phyloP scores from a whole-genome alignment of 2,113 vertebrate genomes.

The Carlito syrichta region DNA sequence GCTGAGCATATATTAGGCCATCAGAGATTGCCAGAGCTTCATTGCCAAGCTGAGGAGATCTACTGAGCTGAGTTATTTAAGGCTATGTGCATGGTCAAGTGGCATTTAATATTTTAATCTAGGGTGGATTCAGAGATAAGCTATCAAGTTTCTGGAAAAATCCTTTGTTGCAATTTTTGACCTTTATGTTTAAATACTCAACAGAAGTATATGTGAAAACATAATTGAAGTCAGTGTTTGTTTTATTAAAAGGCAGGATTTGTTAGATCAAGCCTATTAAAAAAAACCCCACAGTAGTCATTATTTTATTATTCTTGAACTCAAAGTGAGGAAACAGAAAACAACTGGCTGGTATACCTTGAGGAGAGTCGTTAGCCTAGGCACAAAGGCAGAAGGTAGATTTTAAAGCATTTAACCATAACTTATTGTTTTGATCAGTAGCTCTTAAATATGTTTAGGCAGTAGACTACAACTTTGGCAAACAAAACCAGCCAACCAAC shows the following conservation, averaged over 20 bases:
- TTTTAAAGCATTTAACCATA: neutral
- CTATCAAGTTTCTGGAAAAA: slow-evolving; percentile 26
- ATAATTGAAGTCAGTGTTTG: neutral
- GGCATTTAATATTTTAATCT: slow-evolving; percentile 37
- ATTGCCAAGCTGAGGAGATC: neutral
- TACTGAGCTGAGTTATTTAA: neutral
- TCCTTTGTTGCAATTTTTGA: neutral
- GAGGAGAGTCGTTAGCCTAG: neutral
- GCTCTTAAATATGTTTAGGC: neutral
- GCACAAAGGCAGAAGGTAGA: neutral
- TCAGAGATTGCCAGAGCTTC: neutral
- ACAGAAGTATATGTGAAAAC: neutral
- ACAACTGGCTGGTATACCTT: neutral
- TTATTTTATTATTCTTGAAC: neutral
- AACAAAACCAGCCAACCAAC: neutral
- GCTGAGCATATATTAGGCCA: neutral
- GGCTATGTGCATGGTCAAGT: neutral
- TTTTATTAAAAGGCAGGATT: neutral
- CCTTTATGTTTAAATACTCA: neutral
- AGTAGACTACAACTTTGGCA: neutral
- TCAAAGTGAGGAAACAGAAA: neutral
- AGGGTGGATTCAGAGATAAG: neutral
- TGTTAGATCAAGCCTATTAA: neutral
- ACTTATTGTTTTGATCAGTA: neutral
- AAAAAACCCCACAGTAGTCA: neutral